These are phyloP conservation scores for Boulengeromyrus knoepffleri DNA, from an alignment of 2,113 vertebrate species.

Conservation along the genomic window DNA sequence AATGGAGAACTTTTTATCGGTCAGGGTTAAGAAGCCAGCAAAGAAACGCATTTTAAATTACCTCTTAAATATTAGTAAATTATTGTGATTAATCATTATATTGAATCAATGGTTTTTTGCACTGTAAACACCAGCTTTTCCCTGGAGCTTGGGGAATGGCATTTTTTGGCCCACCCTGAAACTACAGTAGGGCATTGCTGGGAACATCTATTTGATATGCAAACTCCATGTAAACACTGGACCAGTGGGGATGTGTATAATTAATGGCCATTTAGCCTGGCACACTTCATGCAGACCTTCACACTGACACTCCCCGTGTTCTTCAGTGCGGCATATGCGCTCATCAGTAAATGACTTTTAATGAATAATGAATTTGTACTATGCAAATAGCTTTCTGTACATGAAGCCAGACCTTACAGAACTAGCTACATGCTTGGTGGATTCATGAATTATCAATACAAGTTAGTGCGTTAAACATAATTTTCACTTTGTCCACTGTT, in stretches of 20 bases:
- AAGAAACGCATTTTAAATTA: background rate
- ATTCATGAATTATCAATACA: background rate
- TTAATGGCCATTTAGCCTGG: background rate
- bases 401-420: background rate
- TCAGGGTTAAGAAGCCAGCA: background rate
- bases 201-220: background rate
- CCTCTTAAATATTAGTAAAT: background rate
- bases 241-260: background rate
- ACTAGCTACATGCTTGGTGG: background rate
- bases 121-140: background rate
- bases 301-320: background rate
- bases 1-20: background rate
- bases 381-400: background rate
- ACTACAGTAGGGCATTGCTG: background rate
- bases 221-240: background rate
- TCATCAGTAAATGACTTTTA: background rate
- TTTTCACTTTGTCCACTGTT: background rate
- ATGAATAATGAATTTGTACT: background rate
- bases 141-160: background rate
- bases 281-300: background rate
- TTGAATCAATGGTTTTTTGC: background rate
- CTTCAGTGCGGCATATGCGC: background rate
- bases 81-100: background rate
- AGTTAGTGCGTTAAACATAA: background rate
- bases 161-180: background rate